Conservation (phyloP, 2,113 vertebrate species). For the Hystrix brachyura region DNA sequence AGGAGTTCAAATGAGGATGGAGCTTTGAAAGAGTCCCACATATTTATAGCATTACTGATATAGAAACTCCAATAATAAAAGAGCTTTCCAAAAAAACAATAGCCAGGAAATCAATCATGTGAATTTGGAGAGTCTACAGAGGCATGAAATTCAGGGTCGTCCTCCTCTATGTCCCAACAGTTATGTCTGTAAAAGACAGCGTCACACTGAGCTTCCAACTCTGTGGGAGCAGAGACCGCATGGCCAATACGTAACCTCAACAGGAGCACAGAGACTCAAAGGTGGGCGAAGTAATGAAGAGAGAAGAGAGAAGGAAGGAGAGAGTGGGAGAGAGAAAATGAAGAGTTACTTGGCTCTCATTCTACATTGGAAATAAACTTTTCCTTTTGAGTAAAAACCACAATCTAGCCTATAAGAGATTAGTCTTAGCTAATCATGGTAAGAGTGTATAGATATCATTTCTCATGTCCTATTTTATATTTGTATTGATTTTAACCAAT, state of each 20-base stretch:
- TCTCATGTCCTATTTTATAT: not conserved
- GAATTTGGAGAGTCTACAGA: not conserved
- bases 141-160: not conserved
- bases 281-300: not conserved
- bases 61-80: not conserved
- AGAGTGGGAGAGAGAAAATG: not conserved
- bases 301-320: not conserved
- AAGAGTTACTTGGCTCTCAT: not conserved
- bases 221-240: not conserved
- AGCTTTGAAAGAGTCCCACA: not conserved
- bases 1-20: not conserved
- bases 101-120: not conserved
- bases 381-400: constrained; percentile 36
- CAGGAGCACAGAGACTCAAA: not conserved
- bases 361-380: not conserved
- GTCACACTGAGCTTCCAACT: not conserved
- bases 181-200: not conserved
- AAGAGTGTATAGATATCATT: not conserved
- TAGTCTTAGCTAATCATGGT: not conserved
- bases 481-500: constrained; percentile 9
- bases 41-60: not conserved
- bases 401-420: not conserved
- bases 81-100: not conserved
- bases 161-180: not conserved
- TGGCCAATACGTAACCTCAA: not conserved